Conservation (phyloP, 1,140 invertebrate genomes). For the Harpegnathos saltator region DNA sequence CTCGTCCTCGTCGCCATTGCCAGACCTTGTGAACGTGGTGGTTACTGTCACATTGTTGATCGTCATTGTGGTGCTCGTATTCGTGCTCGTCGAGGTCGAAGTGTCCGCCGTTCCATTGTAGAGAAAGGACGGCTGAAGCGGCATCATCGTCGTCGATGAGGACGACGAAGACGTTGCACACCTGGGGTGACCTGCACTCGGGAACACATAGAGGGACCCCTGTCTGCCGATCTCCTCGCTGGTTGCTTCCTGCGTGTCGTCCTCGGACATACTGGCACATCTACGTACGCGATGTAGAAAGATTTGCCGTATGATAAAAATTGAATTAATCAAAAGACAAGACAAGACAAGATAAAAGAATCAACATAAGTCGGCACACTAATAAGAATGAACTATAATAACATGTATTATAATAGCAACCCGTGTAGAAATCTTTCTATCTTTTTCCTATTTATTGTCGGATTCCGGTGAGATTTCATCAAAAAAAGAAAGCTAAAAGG, state of each 20-base stretch:
- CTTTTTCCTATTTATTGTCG: too few species aligned
- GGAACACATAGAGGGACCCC: constrained; percentile 82
- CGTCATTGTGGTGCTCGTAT: neutral
- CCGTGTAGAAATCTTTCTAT: too few species aligned
- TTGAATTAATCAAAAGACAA: too few species aligned
- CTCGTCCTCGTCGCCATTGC: constrained; percentile 67
- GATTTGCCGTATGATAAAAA: too few species aligned
- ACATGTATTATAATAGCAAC: too few species aligned
- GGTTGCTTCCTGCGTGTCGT: constrained; percentile 79
- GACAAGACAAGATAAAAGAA: too few species aligned
- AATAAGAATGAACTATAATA: too few species aligned
- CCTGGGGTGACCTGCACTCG: constrained; percentile 62
- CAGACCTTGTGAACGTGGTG: constrained; percentile 16
- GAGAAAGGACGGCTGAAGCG: constrained; percentile 6
- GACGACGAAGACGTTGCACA: constrained; percentile 2
- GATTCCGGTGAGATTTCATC: too few species aligned
- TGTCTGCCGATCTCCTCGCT: constrained; percentile 80
- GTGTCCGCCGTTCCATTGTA: constrained; percentile 18
- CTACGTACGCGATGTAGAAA: constrained; percentile 65
- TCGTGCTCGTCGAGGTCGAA: neutral
- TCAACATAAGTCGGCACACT: too few species aligned
- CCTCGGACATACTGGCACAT: constrained; percentile 85
- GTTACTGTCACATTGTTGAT: constrained; percentile 12
- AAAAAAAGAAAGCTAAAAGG: too few species aligned
- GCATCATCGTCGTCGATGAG: constrained; percentile 15